Conservation (phyloP, 2,888 invertebrate species). For the Stegophylla sp. region DNA sequence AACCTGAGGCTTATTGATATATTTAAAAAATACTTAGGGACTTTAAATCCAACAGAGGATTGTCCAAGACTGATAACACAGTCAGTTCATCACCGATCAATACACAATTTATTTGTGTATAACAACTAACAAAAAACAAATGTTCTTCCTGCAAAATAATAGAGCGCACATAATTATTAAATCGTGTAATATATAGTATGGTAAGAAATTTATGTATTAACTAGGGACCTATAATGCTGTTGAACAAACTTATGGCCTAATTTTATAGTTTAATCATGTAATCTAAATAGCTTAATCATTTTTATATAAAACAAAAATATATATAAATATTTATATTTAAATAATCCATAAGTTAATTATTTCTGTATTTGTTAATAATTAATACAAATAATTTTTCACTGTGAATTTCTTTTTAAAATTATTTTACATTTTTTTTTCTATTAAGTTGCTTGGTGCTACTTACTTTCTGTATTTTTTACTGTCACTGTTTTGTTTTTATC, state of each 20-base stretch:
- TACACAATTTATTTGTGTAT: conserved; percentile 52
- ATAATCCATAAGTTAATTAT: conserved; percentile 47
- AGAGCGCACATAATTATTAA: conserved; percentile 53
- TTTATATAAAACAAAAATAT: conserved; percentile 21
- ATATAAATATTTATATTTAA: conserved; percentile 28
- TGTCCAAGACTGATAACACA: conserved; percentile 56
- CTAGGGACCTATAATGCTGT: conserved; percentile 57
- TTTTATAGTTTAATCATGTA: conserved; percentile 58
- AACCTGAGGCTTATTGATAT: conserved; percentile 11
- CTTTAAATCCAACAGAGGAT: conserved; percentile 51
- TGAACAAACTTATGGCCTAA: conserved; percentile 58
- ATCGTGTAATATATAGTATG: conserved; percentile 52
- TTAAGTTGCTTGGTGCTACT: conserved; percentile 56
- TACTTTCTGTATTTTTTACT: conserved; percentile 52
- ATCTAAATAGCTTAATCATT: conserved; percentile 57
- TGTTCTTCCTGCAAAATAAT: conserved; percentile 57
- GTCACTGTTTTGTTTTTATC: conserved; percentile 22
- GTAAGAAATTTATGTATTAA: conserved; percentile 58
- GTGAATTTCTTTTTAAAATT: conserved; percentile 37
- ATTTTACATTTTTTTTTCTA: conserved; percentile 47
- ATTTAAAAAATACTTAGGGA: conserved; percentile 42
- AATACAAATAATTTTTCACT: conserved; percentile 41
- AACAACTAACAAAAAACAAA: conserved; percentile 57
- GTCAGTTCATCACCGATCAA: conserved; percentile 52
- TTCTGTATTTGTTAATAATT: conserved; percentile 47